Conservation (phyloP, 2,797 vertebrate species). For the Staurois parvus region DNA sequence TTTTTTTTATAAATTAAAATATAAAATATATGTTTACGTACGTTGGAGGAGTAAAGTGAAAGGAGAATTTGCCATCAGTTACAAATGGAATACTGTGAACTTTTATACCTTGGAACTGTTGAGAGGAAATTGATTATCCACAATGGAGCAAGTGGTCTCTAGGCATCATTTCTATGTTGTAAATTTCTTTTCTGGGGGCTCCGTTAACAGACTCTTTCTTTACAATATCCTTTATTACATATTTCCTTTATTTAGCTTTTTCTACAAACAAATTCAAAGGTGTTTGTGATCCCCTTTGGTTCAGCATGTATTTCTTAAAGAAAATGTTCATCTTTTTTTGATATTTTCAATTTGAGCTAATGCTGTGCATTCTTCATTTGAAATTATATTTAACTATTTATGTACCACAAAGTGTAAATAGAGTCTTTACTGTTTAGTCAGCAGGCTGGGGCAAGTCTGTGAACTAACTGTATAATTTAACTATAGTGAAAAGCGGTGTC, state of each 20-base stretch:
- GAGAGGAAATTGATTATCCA: not conserved
- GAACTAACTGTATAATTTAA: too few relatives aligned
- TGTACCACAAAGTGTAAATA: too few relatives aligned
- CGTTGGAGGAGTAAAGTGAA: not conserved
- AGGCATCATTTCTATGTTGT: not conserved
- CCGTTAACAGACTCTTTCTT: not conserved
- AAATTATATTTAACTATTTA: too few relatives aligned
- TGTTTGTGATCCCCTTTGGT: not conserved
- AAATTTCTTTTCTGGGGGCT: not conserved
- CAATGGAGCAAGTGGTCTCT: not conserved
- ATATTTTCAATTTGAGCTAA: not conserved
- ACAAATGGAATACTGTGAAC: not conserved
- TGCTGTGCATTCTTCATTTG: not conserved
- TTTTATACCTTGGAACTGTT: not conserved
- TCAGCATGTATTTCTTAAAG: not conserved
- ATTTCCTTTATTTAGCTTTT: conserved; percentile 5
- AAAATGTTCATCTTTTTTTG: not conserved
- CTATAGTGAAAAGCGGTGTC: too few relatives aligned
- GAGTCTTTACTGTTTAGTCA: too few relatives aligned
- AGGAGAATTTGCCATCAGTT: not conserved
- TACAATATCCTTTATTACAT: not conserved
- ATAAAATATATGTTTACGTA: conserved; percentile 25
- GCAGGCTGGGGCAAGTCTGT: too few relatives aligned
- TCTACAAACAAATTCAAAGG: not conserved
- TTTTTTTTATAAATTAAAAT: conserved; percentile 27